Base-by-base conservation (phyloP, 2,113 vertebrate genomes). In the Eublepharis macularius region DNA sequence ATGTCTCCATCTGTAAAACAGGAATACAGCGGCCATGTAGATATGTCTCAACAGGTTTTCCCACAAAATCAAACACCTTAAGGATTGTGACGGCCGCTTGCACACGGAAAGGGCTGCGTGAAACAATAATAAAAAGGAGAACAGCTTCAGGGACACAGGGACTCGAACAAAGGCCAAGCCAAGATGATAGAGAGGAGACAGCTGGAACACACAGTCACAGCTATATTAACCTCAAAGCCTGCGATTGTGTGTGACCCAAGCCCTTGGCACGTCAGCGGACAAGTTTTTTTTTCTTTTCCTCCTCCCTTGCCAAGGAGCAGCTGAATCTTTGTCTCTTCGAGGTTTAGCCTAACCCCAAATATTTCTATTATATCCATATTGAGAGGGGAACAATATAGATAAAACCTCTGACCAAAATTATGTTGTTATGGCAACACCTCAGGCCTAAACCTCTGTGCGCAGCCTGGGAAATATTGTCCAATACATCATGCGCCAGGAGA, bases 361-460 rank as follows among this genome's bases (percentile, higher is more conserved):
- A 83, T 87, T 73, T 87, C 51, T 79, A 79, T 87, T 83, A 83
- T 82, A 60, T 63, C 49, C 63, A 43, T 74, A 76, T 65, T 13
- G 65, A 72, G 75, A 19, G 49, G 41, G 51, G 72, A 63, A 54
- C 51, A n/a, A 87, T 87, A 87, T 73, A 87, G 86, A 87, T 87
- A 87, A 83, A 83, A 83, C 86, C 69, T 83, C 69, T 86, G 84
- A 79, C 81, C 75, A 87, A 87, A 87, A 87, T 87, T 79, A 87
- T 87, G 86, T 87, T 87, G 86, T 87, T 87, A 87, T 87, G 75
- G 86, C 86, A 87, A 87, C 86, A 74, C 68, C 81, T 83, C 75
- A 4, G 81, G 86, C 81, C 75, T 57, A 82, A 77, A 73, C 81
- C 81, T 87, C 86, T 43, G 51, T n/a, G 45, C 81, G 26, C 69